phyloP scores from a whole-genome alignment of 2,113 vertebrate genomes.

The Austrofundulus limnaeus region DNA sequence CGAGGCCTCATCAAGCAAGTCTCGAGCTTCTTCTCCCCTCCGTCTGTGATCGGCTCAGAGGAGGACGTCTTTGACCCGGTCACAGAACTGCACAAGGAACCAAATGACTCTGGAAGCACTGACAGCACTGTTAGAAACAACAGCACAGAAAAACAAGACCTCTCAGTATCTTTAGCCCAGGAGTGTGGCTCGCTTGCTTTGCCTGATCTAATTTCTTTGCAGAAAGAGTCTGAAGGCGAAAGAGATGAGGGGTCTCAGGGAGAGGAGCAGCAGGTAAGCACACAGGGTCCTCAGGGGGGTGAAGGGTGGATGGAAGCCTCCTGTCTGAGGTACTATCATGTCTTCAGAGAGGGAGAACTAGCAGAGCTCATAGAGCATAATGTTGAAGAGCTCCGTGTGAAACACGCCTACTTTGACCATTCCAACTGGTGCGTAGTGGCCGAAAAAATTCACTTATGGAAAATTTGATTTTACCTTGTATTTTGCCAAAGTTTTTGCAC shows the following conservation, averaged over 20 bases:
- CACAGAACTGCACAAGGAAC: conserved; percentile 62
- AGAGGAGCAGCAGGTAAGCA: conserved; percentile 45
- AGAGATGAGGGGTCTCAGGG: conserved; percentile 19
- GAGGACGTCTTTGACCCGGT: conserved; percentile 74
- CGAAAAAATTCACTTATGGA: conserved; percentile 73
- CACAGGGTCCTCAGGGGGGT: conserved; percentile 40
- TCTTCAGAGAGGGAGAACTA: conserved; percentile 79
- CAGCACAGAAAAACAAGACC: conserved; percentile 34
- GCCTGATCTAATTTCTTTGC: conserved; percentile 79
- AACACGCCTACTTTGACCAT: conserved; percentile 77
- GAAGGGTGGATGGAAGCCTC: conserved; percentile 41
- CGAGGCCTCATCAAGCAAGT: conserved; percentile 66
- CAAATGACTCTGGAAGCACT: conserved; percentile 4
- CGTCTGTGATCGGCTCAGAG: conserved; percentile 74
- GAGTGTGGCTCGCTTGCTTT: conserved; percentile 73
- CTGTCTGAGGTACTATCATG: conserved; percentile 75
- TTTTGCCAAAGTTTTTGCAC: conserved; percentile 50
- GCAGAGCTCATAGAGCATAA: conserved; percentile 71
- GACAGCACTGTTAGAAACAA: conserved; percentile 8
- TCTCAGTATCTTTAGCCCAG: conserved; percentile 55
- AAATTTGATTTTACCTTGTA: conserved; percentile 56
- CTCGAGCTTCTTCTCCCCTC: conserved; percentile 75
- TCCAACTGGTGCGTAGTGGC: conserved; percentile 76
- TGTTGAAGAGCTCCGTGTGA: conserved; percentile 73
- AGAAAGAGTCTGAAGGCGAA: conserved; percentile 48